Evolutionary conservation across 2,113 vertebrate genomes (phyloP), one percentile per base, ranked within the genome.

Genomic region (Eretmochelys imbricata): DNA sequence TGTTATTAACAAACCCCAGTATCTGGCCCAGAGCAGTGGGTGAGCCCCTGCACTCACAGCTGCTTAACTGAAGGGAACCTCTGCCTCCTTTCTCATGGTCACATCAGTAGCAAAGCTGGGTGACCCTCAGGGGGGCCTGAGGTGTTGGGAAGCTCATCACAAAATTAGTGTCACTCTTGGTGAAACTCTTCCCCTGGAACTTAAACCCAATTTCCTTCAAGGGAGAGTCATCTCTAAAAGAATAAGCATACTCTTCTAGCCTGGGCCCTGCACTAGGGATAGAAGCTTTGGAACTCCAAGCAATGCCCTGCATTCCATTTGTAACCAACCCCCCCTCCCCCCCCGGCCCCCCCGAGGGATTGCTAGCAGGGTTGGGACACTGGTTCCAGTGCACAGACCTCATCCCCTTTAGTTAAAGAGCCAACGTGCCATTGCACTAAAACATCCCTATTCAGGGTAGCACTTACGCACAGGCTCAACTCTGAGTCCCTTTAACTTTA

Each of bases 271-370:
- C 27, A 31, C 59, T 53, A 69, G 42, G 53, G 1, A 1, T 0
- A 24, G 84, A 42, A 62, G 25, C 35, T 88, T 50, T 50, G 4
- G 38, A 3, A 8, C 69, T 48, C 2, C 16, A 53, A 79, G 20
- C 0, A 24, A 9, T 48, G 53, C 25, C 38, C 0, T 22, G 55
- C 11, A 1, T 1, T 3, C 65, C 8, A 49, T 0, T 6, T 31
- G 65, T 3, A 1, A 1, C 29, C 80, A 55, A 51, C 29, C 8
- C 0, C 0, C 4, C 38, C n/a, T n/a, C 38, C 38, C 14, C 59
- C 51, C 35, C 42, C 42, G 10, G 4, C 4, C 59, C 59, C 4
- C 59, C 4, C 0, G 0, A 57, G 17, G 35, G 35, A 69, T 0
- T 48, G 48, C 62, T 8, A 1, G 0, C 1, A 2, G 84, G 81